Evolutionary conservation across 2,888 invertebrate genomes (phyloP), one percentile per base, ranked within the genome.

Genomic region (Melipona beecheii): DNA sequence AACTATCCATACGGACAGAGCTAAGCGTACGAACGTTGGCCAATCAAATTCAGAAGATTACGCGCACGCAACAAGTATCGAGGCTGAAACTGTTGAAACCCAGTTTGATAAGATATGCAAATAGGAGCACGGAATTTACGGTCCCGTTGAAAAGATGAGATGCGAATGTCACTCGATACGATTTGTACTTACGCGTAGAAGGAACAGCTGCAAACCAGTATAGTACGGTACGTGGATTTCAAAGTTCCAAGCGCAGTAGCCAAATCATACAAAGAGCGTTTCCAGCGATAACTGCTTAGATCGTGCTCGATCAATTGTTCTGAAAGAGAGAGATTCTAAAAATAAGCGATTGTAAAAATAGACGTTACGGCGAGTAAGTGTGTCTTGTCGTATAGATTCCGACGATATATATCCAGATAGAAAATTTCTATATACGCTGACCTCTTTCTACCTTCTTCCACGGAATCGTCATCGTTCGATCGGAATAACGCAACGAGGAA

Each of bases 361-460:
- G n/a, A 62, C 21, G 31, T 27, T 24, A 43, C 43, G 43, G 43
- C 9, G 9, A n/a, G 31, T 13, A 49, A 62, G 50, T 36, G 52
- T 19, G 36, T 36, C 19, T 50, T 60, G 19, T 24, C 50, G 50
- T 68, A 49, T 52, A 54, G 68, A 64, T 69, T 27, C 56, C 56
- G 21, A 4, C 43, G 36, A 50, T 69, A 58, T 62, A 60, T 50
- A 50, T 15, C 9, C n/a, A 56, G 56, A 66, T 27, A 49, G 85
- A 68, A 54, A 71, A 68, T 77, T 80, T 75, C 75, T 72, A 73
- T 71, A 81, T 43, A n/a, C 50, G 60, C n/a, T 65, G 75, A 84
- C 78, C 81, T 85, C 78, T 75, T 85, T 84, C 78, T 58, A 78
- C 68, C 66, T 69, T 60, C 58, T 72, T 66, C 56, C 17, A 49